These are phyloP conservation scores for Ridgeia piscesae DNA, from an alignment of 1,140 invertebrate genomes.

Conservation along the genomic window DNA sequence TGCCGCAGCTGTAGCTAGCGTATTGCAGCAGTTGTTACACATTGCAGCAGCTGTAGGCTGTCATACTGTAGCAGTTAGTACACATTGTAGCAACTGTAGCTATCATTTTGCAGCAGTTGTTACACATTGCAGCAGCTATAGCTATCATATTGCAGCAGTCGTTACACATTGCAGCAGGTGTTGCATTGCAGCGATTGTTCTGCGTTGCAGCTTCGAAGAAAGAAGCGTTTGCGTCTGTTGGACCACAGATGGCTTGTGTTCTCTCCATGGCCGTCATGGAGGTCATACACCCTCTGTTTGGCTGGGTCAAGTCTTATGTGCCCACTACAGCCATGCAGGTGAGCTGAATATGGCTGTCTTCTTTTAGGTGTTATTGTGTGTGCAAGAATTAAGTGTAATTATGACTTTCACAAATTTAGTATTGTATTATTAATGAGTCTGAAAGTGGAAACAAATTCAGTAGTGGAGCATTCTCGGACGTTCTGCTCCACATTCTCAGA, in stretches of 20 bases:
- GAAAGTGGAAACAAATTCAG: neutral
- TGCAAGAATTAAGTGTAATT: neutral
- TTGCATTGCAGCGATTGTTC: neutral
- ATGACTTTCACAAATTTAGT: neutral
- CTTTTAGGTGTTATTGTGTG: neutral
- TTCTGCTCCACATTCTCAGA: no score
- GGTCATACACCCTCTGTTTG: slow-evolving; percentile 84
- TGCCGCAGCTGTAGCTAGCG: no score
- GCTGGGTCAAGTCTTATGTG: slow-evolving; percentile 77
- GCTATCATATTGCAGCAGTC: no score
- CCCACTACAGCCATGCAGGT: slow-evolving; percentile 64
- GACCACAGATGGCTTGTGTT: slow-evolving; percentile 77
- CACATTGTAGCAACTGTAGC: no score
- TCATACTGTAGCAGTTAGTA: no score
- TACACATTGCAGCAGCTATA: no score
- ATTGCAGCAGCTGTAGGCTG: no score
- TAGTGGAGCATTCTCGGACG: no score
- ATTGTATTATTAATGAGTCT: neutral
- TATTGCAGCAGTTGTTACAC: no score
- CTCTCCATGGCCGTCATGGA: slow-evolving; percentile 83
- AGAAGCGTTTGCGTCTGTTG: slow-evolving; percentile 75
- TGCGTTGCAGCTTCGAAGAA: slow-evolving; percentile 67
- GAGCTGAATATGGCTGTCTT: slow-evolving; percentile 28
- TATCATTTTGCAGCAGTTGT: no score
- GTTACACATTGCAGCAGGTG: no score